Base-by-base conservation (phyloP, 2,888 invertebrate species). In the Rugalucina vietnamica region DNA sequence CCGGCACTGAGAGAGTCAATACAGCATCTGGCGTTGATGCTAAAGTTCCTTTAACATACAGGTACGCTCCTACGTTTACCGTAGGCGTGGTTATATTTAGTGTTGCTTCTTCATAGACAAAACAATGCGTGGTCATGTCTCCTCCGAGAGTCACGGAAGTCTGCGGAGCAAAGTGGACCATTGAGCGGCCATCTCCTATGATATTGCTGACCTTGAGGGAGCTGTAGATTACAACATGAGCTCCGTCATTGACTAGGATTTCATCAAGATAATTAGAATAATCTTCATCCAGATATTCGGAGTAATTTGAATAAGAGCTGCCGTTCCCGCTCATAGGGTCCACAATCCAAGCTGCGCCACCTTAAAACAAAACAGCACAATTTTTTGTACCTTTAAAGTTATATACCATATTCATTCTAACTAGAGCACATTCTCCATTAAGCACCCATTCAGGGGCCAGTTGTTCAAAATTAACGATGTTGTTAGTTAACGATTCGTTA, bases 301-400 rank as follows among this genome's bases (percentile, higher is more conserved):
- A n/a, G n/a, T n/a, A n/a, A n/a, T n/a, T n/a, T n/a, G n/a, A n/a
- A n/a, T n/a, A n/a, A n/a, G n/a, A n/a, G n/a, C n/a, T n/a, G n/a
- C n/a, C n/a, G n/a, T n/a, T n/a, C n/a, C 82, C 73, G 0, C n/a
- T n/a, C 4, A 73, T 54, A 21, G 74, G 54, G 32, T 86, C 82
- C 29, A 76, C 24, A 10, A 89, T 70, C 85, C 90, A 91, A 0
- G 90, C 86, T 50, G 89, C 90, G n/a, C 81, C 90, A 21, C 91
- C 91, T 90, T 78, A 18, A 43, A n/a, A n/a, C n/a, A n/a, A n/a
- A n/a, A n/a, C n/a, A n/a, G n/a, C n/a, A n/a, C n/a, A n/a, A n/a
- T n/a, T n/a, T n/a, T n/a, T n/a, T n/a, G n/a, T n/a, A n/a, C n/a
- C n/a, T n/a, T n/a, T n/a, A n/a, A n/a, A n/a, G n/a, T n/a, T n/a